A percentile compares a stretch with the other conserved stretches of the same genome.
These are phyloP conservation scores for Melanotaenia maccullochi DNA, from an alignment of 2,797 vertebrate genomes.

Conservation along the genomic window DNA sequence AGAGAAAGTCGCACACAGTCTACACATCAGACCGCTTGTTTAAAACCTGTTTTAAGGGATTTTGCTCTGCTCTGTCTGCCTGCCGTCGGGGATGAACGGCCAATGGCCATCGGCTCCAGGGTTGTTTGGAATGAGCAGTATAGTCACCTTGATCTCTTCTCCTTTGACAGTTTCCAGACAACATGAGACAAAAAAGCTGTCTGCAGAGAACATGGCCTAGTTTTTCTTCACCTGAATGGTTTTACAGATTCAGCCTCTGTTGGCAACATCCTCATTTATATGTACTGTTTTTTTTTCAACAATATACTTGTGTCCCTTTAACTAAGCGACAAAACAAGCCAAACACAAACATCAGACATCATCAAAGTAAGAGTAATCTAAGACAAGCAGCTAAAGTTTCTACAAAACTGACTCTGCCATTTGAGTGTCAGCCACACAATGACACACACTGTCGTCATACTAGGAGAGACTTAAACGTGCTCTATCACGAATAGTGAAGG, in stretches of 20 bases:
- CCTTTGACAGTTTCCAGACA: slow-evolving; percentile 69
- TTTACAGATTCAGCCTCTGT: slow-evolving; percentile 31
- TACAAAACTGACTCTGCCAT: slow-evolving; percentile 5
- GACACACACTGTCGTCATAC: slow-evolving; percentile 3
- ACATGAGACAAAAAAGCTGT: slow-evolving; percentile 42
- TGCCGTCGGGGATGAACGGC: slow-evolving; percentile 55
- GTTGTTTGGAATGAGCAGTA: slow-evolving; percentile 52
- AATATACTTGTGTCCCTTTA: slow-evolving; percentile 10
- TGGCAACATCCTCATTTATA: slow-evolving; percentile 20
- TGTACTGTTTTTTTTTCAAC: slow-evolving; percentile 2
- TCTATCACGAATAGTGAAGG: slow-evolving; percentile 26
- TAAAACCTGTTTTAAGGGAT: slow-evolving; percentile 70
- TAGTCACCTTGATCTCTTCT: slow-evolving; percentile 65
- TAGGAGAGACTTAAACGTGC: slow-evolving; percentile 6
- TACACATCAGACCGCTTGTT: slow-evolving; percentile 66
- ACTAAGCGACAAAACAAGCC: slow-evolving; percentile 30
- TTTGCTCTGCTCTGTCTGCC: slow-evolving; percentile 53
- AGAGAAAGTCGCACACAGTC: slow-evolving; percentile 58
- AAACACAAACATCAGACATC: slow-evolving; percentile 19
- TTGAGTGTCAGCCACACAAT: slow-evolving; percentile 7
- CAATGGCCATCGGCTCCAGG: slow-evolving; percentile 26
- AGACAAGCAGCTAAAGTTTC: slow-evolving; percentile 16
- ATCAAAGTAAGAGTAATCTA: background rate
- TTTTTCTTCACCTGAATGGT: slow-evolving; percentile 37
- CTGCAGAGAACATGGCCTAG: slow-evolving; percentile 42